Evolutionary conservation across 2,888 invertebrate genomes (phyloP), one percentile per base, ranked within the genome.

Genomic region (Plebejus argus): DNA sequence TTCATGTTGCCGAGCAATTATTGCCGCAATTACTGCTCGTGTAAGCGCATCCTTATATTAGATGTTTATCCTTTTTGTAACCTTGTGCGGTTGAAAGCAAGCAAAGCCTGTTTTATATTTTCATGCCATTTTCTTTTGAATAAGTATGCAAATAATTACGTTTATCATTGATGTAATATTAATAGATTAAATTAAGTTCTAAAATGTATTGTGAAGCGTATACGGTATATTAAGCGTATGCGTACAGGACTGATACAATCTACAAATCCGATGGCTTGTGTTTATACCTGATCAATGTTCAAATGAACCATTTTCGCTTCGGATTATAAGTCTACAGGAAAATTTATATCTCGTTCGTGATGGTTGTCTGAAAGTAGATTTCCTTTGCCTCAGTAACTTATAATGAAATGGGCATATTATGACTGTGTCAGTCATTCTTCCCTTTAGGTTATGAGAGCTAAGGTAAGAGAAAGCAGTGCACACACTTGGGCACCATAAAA

Each of bases 341-440:
- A 86, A 86, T 86, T 89, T 85, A 86, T 85, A 86, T 88, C 88
- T 89, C 90, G 84, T 88, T 89, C 89, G 89, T 87, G 85, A 89
- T 86, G 87, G 87, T 89, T 86, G 87, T 93, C 93, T 93, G 93
- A 93, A 93, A 93, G 91, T 91, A 93, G 92, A 92, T 83, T 74
- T 74, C 49, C 74, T 6, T 28, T 20, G 28, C 28, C 74, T 74
- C 15, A 74, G 28, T 53, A 74, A 23, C 49, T 72, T 49, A 23
- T 72, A 45, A 20, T 12, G 45, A 23, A n/a, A 39, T n/a, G 8
- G 12, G 18, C 18, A 53, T 53, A 12, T 49, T 12, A 12, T 1
- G 45, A 2, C 45, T 39, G 10, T 2, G 39, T 39, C 39, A 2
- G 39, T 8, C 8, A 39, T 39, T 8, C 8, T 39, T 35, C 35